phyloP scores from a whole-genome alignment of 1,140 invertebrate species.

The Drosophila mayri region DNA sequence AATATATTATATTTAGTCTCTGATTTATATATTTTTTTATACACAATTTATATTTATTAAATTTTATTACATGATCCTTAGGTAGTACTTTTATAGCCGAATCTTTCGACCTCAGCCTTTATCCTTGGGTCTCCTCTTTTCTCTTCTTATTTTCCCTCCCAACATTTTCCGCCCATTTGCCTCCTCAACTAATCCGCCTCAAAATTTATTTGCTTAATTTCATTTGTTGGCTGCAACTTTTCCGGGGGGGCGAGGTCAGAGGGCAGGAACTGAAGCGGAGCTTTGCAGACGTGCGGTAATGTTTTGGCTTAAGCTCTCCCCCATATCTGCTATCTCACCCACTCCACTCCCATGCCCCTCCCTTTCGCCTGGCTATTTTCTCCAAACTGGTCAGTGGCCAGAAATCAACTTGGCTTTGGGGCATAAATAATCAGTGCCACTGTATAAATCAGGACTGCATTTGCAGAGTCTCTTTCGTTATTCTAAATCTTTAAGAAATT shows the following conservation, averaged over 20 bases:
- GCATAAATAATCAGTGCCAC: constrained; percentile 47
- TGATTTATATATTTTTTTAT: neutral
- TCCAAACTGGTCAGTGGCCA: constrained; percentile 39
- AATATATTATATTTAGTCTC: neutral
- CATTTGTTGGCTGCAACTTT: constrained; percentile 73
- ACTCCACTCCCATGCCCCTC: neutral
- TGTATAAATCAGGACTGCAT: constrained; percentile 39
- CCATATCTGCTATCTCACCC: neutral
- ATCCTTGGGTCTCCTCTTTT: neutral
- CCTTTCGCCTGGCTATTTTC: constrained; percentile 14
- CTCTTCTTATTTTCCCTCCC: neutral
- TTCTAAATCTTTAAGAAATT: neutral
- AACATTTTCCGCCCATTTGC: neutral
- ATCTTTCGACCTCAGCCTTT: neutral
- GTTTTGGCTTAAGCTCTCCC: constrained; percentile 72
- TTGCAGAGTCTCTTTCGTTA: neutral
- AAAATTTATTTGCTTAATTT: constrained; percentile 83
- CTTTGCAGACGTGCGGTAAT: constrained; percentile 71
- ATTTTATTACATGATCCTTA: neutral
- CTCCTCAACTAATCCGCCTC: constrained; percentile 68
- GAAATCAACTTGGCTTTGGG: constrained; percentile 42
- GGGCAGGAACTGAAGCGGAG: constrained; percentile 16
- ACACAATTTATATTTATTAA: neutral
- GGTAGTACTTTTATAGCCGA: neutral
- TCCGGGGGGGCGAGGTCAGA: constrained; percentile 15